phyloP scores from a whole-genome alignment of 1,140 invertebrate species.

The Formica exsecta region DNA sequence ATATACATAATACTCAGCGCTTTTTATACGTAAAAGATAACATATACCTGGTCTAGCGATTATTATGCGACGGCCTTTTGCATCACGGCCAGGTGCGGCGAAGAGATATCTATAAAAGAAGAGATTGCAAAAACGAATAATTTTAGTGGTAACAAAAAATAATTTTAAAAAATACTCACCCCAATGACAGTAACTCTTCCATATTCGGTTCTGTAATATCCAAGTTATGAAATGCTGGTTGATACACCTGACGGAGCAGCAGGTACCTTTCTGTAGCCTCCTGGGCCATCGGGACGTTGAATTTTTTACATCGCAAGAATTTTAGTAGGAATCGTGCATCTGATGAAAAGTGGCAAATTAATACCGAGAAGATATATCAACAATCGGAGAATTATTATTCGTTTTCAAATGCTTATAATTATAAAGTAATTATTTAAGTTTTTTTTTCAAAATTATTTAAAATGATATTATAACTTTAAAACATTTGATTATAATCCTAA shows the following conservation, averaged over 20 bases:
- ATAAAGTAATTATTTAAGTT: too few relatives aligned
- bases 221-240: conserved; percentile 91
- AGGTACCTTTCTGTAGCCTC: conserved; percentile 94
- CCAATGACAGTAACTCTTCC: conserved; percentile 90
- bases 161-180: conserved; percentile 85
- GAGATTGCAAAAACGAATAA: conserved; percentile 19
- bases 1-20: background rate
- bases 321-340: conserved; percentile 92
- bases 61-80: conserved; percentile 91
- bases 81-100: conserved; percentile 92
- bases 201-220: conserved; percentile 91
- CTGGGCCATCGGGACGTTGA: conserved; percentile 93
- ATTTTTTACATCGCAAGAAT: conserved; percentile 94
- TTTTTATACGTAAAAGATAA: background rate
- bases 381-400: too few relatives aligned
- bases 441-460: too few relatives aligned
- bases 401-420: too few relatives aligned
- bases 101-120: conserved; percentile 89
- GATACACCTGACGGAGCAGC: conserved; percentile 91
- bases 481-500: background rate
- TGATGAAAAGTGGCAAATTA: conserved; percentile 78
- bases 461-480: background rate
- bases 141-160: background rate
- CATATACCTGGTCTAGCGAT: conserved; percentile 91
- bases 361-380: too few relatives aligned